Evolutionary conservation across 2,797 vertebrate species (phyloP), one percentile per base, ranked within the genome.

Genomic region (Carduelis carduelis): DNA sequence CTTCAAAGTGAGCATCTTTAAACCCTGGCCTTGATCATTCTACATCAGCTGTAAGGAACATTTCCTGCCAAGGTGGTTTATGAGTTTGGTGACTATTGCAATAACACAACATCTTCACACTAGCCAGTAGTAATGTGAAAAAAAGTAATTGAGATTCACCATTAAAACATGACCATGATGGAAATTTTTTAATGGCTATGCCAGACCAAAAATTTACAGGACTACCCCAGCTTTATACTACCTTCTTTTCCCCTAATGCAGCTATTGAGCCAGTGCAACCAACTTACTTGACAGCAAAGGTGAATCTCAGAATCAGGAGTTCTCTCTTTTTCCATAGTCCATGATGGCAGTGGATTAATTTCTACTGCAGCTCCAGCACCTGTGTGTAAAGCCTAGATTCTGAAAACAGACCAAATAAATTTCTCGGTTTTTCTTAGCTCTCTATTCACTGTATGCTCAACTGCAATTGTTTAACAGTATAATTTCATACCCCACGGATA

Each of bases 341-440:
- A 11, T 19, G 18, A 27, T 12, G 4, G 22, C 24, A 41, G 22
- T 23, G 57, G 18, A 37, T 91, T 50, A 34, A 22, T 14, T 90
- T 27, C 43, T 35, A 41, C 6, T 1, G 3, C 27, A 84, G 14
- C 4, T 21, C 5, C 24, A 76, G 21, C 18, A 82, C 5, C 17
- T 5, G 0, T 24, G 4, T 0, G 0, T 35, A 64, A 72, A 61
- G 3, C 18, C 15, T 57, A 1, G 0, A 32, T 87, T 83, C 46
- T 64, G 21, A 35, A 13, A 87, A 68, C 7, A 68, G 41, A 46
- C 5, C 11, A 68, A 13, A 60, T 72, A 55, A 82, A 87, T 5
- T 5, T 41, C 9, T 63, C 16, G 12, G 1, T 17, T 77, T 60
- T 75, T 41, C 56, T 7, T 60, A 64, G 13, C 6, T 71, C 16